Evolutionary conservation across 2,888 invertebrate species (phyloP).

Genomic region (Yponomeuta malinellus): DNA sequence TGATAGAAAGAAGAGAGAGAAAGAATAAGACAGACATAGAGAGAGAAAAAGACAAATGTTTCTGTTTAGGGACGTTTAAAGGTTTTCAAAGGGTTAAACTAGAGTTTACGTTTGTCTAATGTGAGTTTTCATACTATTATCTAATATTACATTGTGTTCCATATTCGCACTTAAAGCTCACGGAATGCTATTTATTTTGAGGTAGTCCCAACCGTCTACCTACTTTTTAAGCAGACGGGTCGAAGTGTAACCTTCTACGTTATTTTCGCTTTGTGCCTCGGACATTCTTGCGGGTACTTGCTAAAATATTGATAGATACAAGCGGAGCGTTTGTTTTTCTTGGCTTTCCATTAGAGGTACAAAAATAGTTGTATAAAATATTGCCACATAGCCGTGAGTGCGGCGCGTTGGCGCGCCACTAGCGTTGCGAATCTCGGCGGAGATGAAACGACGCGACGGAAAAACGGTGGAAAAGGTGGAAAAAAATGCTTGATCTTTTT

Average conservation of each 20-base stretch:
- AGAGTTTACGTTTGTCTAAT: no score
- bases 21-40: no score
- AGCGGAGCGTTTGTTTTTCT: conserved; percentile 46
- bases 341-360: conserved; percentile 31
- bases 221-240: neutral
- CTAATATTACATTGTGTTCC: no score
- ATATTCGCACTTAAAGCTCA: no score
- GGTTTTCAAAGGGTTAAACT: no score
- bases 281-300: conserved; percentile 5
- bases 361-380: conserved; percentile 35
- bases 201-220: neutral
- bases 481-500: no score
- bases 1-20: no score
- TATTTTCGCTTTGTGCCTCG: neutral
- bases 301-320: conserved; percentile 33
- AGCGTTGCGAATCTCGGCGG: neutral
- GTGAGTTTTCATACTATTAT: no score
- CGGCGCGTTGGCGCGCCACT: neutral
- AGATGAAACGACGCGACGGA: neutral
- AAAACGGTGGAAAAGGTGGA: no score
- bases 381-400: conserved; percentile 19
- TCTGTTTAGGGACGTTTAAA: no score
- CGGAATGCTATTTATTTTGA: no score
- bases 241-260: neutral
- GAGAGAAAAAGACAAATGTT: no score